Evolutionary conservation across 2,797 vertebrate species (phyloP), one percentile per base, ranked within the genome.

Genomic region (Siniperca obscura): DNA sequence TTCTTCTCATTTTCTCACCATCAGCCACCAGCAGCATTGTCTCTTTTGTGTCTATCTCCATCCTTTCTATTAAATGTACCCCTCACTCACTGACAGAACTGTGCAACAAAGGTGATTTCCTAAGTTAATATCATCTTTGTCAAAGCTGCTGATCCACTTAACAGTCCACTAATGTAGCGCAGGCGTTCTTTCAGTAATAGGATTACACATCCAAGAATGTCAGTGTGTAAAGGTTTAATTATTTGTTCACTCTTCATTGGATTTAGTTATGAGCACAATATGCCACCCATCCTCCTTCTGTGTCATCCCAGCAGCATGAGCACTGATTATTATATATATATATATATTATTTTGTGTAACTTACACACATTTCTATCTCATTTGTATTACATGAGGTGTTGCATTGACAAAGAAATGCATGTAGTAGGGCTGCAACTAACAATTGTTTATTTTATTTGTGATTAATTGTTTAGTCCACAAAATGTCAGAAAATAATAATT

Each of bases 141-240:
- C 53, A 81, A 36, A 74, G 59, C 61, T 27, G 64, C 46, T 38
- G 70, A 82, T 77, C 68, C 46, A 25, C 74, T 87, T 78, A 73
- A 64, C 34, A 30, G 50, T 66, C 17, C 62, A 66, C 69, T 40
- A 64, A 76, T 60, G 66, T 53, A 60, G 82, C 64, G 42, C 74
- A 34, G 52, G 67, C 66, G 65, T 44, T 70, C 36, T 65, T 22
- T 57, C 71, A n/a, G 34, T 90, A 90, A 89, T 83, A 85, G 86
- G 85, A 88, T 92, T 87, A 83, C 46, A 74, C 72, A 70, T 82
- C 46, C 65, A 72, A 82, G 73, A 88, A 87, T 76, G 61, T 65
- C 78, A 53, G n/a, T 69, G 56, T 84, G 67, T 76, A 74, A 79
- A 56, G 42, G 68, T 90, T 70, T 82, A 78, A 85, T 88, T 86